Evolutionary conservation across 2,797 vertebrate species (phyloP).

Genomic region (Amazona ochrocephala): DNA sequence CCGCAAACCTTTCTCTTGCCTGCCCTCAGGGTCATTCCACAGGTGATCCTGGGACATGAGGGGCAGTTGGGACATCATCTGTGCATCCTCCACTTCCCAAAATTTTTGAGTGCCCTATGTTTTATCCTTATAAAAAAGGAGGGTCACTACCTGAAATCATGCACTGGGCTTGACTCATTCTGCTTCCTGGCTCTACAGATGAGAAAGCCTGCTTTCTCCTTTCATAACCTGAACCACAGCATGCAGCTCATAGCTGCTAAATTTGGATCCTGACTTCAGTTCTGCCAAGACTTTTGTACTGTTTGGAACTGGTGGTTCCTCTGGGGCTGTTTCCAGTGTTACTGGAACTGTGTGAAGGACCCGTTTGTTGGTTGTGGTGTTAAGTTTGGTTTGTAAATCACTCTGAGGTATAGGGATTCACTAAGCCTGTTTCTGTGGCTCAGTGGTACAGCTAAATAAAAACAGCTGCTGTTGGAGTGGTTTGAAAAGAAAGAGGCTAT

Average conservation of each 20-base stretch:
- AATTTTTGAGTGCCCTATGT: background rate
- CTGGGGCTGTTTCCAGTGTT: conserved; percentile 38
- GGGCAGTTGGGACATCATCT: background rate
- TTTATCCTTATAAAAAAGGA: background rate
- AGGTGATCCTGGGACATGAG: background rate
- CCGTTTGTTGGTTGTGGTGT: background rate
- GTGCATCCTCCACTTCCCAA: background rate
- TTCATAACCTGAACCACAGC: conserved; percentile 2
- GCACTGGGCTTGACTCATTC: background rate
- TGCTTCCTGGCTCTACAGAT: background rate
- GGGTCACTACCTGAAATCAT: background rate
- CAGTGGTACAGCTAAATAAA: background rate
- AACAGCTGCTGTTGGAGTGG: background rate
- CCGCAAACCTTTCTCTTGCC: background rate
- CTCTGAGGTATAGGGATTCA: background rate
- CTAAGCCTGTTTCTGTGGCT: conserved; percentile 10
- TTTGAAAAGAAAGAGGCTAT: background rate
- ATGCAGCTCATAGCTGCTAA: background rate
- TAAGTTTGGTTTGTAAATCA: conserved; percentile 40
- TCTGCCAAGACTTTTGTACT: background rate
- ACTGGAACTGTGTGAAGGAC: conserved; percentile 39
- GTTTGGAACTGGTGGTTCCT: conserved; percentile 21
- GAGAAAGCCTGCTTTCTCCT: conserved; percentile 5
- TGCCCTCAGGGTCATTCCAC: background rate
- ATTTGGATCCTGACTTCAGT: conserved; percentile 35